A percentile compares a stretch with the other conserved stretches of the same genome.
phyloP scores from a whole-genome alignment of 1,140 invertebrate species.

The Panulirus ornatus region DNA sequence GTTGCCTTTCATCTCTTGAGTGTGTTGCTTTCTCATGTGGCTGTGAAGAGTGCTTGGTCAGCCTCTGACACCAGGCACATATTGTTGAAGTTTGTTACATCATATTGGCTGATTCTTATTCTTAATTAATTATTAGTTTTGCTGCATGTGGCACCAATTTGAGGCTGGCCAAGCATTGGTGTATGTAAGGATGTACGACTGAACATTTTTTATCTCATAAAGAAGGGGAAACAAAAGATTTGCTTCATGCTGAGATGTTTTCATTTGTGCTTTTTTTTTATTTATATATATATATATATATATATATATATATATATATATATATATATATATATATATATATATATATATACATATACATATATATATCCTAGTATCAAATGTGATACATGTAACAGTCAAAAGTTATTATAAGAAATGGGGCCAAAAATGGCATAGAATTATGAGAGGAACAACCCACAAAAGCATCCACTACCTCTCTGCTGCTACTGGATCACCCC shows the following conservation, averaged over 20 bases:
- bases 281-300: too few species aligned
- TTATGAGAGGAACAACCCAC: slow-evolving; percentile 18
- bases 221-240: slow-evolving; percentile 7
- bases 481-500: slow-evolving; percentile 29
- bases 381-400: background rate
- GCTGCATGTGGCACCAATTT: background rate
- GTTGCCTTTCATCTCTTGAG: slow-evolving; percentile 53
- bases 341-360: too few species aligned
- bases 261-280: slow-evolving; percentile 27
- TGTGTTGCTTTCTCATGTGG: slow-evolving; percentile 72
- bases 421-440: background rate
- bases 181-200: slow-evolving; percentile 50
- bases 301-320: too few species aligned
- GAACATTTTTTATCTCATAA: slow-evolving; percentile 52
- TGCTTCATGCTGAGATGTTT: slow-evolving; percentile 20
- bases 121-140: too few species aligned
- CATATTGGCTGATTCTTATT: too few species aligned
- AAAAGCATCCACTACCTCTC: slow-evolving; percentile 6
- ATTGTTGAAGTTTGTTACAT: too few species aligned
- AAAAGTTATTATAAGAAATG: slow-evolving; percentile 8
- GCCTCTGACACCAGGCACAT: background rate
- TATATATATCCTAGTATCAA: background rate
- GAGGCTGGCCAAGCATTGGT: slow-evolving; percentile 41
- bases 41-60: slow-evolving; percentile 53
- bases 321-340: too few species aligned